Base-by-base conservation (phyloP, 2,888 invertebrate genomes). In the Eumerus sabulonum region DNA sequence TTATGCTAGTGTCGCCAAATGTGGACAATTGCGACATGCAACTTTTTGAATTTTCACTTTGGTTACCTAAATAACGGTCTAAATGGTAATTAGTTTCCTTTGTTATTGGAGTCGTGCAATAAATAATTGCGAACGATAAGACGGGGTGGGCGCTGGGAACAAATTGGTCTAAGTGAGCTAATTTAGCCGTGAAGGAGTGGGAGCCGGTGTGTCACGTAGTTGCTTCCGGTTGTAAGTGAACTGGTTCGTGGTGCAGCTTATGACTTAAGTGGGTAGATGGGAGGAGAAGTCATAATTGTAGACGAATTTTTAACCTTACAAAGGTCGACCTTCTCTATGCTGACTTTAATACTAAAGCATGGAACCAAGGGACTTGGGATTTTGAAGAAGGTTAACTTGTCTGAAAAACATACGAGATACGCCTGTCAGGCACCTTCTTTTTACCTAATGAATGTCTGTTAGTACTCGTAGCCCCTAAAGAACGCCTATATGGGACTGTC, bases 61-160 rank as follows among this genome's bases (percentile, higher is more conserved):
- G 54, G 77, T 59, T 73, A 64, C 68, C 70, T 79, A 79, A 79
- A 79, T 79, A 54, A 74, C 68, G 56, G 45, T 70, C 68, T 79
- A 79, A 79, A 79, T 79, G 79, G 79, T 79, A 74, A 79, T 79
- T 79, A 79, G 74, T 79, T 79, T 59, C 63, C 74, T 54, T 14
- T 40, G 51, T 56, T 79, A 73, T 74, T 40, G 51, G 1, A 48
- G 9, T 60, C 51, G n/a, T 68, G 64, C 19, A 47, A 68, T 79
- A 70, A 74, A 79, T 79, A 79, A 74, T 70, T 74, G 74, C 60
- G 42, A 64, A 45, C 72, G 74, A 74, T 74, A 74, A 79, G 62
- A 17, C 12, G 27, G 18, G 68, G 63, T 17, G 18, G n/a, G 18
- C 68, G 68, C 54, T 64, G 54, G 53, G 54, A n/a, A 64, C 74